Base-by-base conservation (phyloP, 1,140 invertebrate genomes). In the Danaus melanippus region DNA sequence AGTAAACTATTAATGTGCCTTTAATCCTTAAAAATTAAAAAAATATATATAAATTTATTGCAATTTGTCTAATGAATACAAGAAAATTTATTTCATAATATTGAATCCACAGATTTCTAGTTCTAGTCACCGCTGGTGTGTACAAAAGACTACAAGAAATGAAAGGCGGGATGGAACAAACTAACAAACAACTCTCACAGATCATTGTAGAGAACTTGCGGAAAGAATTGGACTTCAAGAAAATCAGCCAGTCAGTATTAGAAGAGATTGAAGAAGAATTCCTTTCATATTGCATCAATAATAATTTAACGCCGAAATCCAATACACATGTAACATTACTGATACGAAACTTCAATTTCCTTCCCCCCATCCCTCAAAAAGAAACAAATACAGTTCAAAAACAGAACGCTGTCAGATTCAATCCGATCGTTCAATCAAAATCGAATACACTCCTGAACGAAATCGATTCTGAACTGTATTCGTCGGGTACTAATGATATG, bases 311-410 rank as follows among this genome's bases (percentile, higher is more conserved):
- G 44, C 84, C 83, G 6, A 76, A 88, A 71, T 85, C 86, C 5
- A 85, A 84, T 44, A 81, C 74, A 4, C 77, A 84, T 15, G 84
- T 97, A 60, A 96, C 95, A 0, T 86, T 98, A 7, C 72, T 97
- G 0, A 92, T 97, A 45, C 86, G 95, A 43, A 97, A 96, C 77
- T 97, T 97, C 70, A 96, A 95, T 81, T 96, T 93, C 69, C 90
- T 92, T 8, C 76, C 96, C 10, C 90, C 92, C 1, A 90, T 92
- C 0, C 60, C 62, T 60, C 90, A 91, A 4, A 84, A 89, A 47
- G 66, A 76, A 8, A 54, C 45, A 12, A 61, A 62, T 53, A 12
- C 56, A 10, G 50, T 48, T 9, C 54, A 62, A 15, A 64, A 63
- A 17, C 86, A 85, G 10, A 88, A 76, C 56, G 78, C 87, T 0